Base-by-base conservation (phyloP, 2,113 vertebrate genomes). In the Smithornis capensis region DNA sequence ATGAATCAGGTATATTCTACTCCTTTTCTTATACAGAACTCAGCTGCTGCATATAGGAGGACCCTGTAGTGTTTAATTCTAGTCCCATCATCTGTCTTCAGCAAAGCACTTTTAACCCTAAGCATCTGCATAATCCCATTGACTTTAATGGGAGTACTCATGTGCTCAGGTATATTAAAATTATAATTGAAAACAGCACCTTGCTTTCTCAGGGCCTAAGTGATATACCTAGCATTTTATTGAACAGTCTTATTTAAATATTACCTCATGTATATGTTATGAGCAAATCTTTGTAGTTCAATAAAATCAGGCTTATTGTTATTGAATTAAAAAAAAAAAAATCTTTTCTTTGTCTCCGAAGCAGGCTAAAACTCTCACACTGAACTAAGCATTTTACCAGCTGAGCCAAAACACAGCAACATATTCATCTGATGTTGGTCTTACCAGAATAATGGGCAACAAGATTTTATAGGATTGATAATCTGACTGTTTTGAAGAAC, bases 1-100 rank as follows among this genome's bases (percentile, higher is more conserved):
- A 70, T 49, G 83, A 89, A 88, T 95, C 83, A 96, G 95, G 96
- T 97, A 96, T 89, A 77, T 76, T 94, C 64, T 85, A 31, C 64
- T 63, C 35, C 33, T 75, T 68, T 56, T 93, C 68, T 90, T 83
- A 77, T 11, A 57, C 64, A 81, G 60, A 59, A 27, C 29, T 86
- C 90, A 82, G 53, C 80, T 71, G 86, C 57, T 64, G 75, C 49
- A 56, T 44, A 87, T 35, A 37, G 88, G 92, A 78, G 83, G 44
- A 80, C 86, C 49, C 37, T 75, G 44, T 19, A 15, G 42, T 64
- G 33, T 83, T 92, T 95, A 57, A 22, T 75, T 93, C 88, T 42
- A 33, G 64, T 60, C 86, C 77, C 29, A 64, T 83, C 85, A 64
- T 76, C 25, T 6, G 63, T 93, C 83, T 81, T 93, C 95, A 90